A percentile compares a stretch with the other conserved stretches of the same genome.
phyloP scores from a whole-genome alignment of 1,140 invertebrate genomes.

The Papilio glaucus region DNA sequence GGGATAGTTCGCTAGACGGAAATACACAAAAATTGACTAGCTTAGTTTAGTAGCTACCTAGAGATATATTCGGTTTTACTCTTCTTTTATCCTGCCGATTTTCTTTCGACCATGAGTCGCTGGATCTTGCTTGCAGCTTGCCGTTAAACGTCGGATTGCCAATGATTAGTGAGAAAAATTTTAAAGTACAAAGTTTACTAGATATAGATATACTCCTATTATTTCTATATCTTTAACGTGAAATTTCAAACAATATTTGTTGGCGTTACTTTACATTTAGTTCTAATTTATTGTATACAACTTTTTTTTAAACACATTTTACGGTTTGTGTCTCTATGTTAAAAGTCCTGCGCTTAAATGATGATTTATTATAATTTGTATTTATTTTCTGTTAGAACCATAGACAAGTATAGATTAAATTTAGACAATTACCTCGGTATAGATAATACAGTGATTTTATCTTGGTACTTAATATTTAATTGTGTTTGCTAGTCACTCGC shows the following conservation, averaged over 20 bases:
- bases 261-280: too few species aligned
- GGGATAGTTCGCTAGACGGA: not conserved
- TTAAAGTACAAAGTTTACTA: too few species aligned
- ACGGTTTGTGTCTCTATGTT: too few species aligned
- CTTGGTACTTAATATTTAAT: not conserved
- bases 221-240: not conserved
- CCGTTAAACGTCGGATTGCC: not conserved
- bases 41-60: not conserved
- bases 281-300: too few species aligned
- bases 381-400: too few species aligned
- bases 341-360: too few species aligned
- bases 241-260: not conserved
- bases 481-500: conserved; percentile 25
- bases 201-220: not conserved
- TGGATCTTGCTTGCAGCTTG: not conserved
- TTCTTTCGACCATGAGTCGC: not conserved
- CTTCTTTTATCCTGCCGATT: not conserved
- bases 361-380: too few species aligned
- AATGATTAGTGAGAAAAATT: too few species aligned
- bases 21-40: not conserved
- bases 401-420: not conserved
- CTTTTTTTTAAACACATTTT: too few species aligned
- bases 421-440: too few species aligned
- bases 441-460: too few species aligned
- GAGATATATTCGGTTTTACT: not conserved